These are phyloP conservation scores for Drosophila pruinosa DNA, from an alignment of 1,140 invertebrate species.

Conservation along the genomic window DNA sequence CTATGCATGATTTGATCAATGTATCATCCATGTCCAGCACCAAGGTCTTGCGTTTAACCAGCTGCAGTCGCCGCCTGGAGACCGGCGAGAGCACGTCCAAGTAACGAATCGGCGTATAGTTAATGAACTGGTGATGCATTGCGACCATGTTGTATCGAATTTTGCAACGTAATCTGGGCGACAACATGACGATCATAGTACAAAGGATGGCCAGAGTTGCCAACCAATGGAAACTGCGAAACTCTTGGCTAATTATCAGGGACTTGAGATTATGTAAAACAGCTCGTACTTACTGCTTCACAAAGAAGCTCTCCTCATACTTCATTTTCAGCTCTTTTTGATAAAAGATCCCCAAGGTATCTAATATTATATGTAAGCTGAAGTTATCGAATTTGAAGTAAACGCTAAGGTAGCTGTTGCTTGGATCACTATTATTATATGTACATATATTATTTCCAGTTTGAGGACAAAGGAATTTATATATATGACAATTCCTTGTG, in stretches of 20 bases:
- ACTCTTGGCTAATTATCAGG: too few species aligned
- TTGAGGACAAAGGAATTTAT: too few species aligned
- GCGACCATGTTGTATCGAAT: not conserved
- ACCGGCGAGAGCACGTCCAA: constrained; percentile 13
- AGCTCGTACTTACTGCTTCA: constrained; percentile 21
- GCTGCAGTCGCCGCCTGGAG: constrained; percentile 20
- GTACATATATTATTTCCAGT: too few species aligned
- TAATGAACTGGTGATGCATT: not conserved
- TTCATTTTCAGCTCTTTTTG: too few species aligned
- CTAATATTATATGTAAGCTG: too few species aligned
- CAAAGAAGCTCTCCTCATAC: not conserved
- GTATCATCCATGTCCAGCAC: constrained; percentile 60
- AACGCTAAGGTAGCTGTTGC: too few species aligned
- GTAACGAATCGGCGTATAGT: constrained; percentile 38
- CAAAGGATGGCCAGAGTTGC: not conserved
- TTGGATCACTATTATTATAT: too few species aligned
- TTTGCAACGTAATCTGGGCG: not conserved
- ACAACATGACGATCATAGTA: not conserved
- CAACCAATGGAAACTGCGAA: not conserved
- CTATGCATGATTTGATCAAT: constrained; percentile 20
- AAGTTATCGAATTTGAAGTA: too few species aligned
- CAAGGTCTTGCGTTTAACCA: constrained; percentile 44
- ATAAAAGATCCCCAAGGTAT: too few species aligned
- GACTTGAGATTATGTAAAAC: not conserved
- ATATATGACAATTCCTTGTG: too few species aligned